A percentile compares a stretch with the other conserved stretches of the same genome.
Conservation (phyloP, 2,888 invertebrate genomes). For the Oxystoma pomonae region DNA sequence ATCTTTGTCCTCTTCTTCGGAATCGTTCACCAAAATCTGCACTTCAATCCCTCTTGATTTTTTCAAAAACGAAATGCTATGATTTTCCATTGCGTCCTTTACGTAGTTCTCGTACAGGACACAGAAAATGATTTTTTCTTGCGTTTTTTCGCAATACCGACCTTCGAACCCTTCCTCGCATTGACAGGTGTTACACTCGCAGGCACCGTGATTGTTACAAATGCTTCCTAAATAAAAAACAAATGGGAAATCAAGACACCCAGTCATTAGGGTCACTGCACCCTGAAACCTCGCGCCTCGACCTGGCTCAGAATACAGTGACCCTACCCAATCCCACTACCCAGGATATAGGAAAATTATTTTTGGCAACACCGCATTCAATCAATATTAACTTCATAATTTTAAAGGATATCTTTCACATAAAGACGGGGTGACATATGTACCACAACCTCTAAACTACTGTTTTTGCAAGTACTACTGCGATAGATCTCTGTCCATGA, state of each 20-base stretch:
- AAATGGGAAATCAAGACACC: constrained; percentile 6
- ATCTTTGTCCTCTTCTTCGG: constrained; percentile 1
- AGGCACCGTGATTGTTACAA: constrained; percentile 72
- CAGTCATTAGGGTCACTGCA: no score
- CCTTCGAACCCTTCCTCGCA: constrained; percentile 46
- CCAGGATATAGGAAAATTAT: no score
- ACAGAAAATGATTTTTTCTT: constrained; percentile 52
- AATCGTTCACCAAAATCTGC: constrained; percentile 14
- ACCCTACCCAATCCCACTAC: no score
- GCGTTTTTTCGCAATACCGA: constrained; percentile 52
- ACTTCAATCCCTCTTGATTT: not conserved
- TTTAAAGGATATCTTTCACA: no score
- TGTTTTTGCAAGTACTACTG: no score
- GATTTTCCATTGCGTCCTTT: constrained; percentile 12
- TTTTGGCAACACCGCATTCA: no score
- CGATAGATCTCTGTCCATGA: no score
- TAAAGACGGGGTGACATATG: no score
- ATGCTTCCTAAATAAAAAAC: constrained; percentile 31
- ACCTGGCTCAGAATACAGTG: no score
- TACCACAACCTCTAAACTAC: no score
- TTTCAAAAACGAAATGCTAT: constrained; percentile 10
- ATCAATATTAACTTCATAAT: no score
- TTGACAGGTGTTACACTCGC: constrained; percentile 62
- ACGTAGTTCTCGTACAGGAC: constrained; percentile 51
- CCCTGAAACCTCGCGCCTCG: no score